Conservation (phyloP, 2,797 vertebrate species). For the Acanthornis magna region DNA sequence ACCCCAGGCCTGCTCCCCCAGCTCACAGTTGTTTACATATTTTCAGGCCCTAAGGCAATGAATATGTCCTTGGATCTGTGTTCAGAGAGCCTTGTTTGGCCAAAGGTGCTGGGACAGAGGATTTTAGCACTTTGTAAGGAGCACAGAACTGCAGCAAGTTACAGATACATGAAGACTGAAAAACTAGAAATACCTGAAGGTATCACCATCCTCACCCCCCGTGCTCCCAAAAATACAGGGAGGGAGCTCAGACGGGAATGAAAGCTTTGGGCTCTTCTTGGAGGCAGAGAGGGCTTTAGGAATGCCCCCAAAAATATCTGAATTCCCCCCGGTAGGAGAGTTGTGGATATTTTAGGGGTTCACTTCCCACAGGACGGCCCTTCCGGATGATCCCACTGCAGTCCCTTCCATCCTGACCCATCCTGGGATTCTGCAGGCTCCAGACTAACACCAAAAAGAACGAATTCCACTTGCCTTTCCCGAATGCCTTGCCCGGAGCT, state of each 20-base stretch:
- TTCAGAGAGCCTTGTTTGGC: too few relatives aligned
- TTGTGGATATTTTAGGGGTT: background rate
- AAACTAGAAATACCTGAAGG: too few relatives aligned
- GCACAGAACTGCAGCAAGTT: too few relatives aligned
- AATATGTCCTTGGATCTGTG: too few relatives aligned
- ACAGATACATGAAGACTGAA: too few relatives aligned
- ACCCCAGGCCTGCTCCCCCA: too few relatives aligned
- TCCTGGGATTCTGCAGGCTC: background rate
- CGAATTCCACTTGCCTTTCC: background rate
- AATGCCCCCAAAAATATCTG: background rate
- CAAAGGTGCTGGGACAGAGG: too few relatives aligned
- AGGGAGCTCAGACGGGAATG: background rate
- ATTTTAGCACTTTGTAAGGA: too few relatives aligned
- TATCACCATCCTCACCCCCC: background rate
- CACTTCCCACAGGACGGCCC: background rate
- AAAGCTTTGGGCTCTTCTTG: background rate
- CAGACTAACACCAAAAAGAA: background rate
- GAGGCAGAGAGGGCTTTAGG: background rate
- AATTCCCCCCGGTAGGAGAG: too few relatives aligned
- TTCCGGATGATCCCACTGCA: too few relatives aligned
- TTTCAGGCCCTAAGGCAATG: too few relatives aligned
- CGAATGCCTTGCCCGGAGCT: background rate
- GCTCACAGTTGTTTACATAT: too few relatives aligned
- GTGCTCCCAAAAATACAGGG: background rate
- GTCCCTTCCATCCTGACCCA: background rate